Evolutionary conservation across 2,888 invertebrate species (phyloP).

Genomic region (Axea sp.): DNA sequence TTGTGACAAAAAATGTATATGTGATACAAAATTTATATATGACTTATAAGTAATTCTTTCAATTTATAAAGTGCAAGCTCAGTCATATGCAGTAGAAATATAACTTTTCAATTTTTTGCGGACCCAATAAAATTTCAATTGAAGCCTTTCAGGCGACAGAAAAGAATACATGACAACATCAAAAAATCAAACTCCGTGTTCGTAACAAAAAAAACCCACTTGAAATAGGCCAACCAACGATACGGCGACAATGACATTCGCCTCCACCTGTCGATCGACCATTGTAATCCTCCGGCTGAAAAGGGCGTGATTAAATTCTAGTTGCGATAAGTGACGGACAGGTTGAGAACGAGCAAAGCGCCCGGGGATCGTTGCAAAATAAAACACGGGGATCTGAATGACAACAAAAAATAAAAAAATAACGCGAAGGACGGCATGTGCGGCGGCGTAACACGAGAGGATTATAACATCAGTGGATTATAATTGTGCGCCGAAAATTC

Average conservation of each 20-base stretch:
- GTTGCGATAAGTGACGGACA: conserved; percentile 43
- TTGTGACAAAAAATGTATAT: no score
- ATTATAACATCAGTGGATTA: conserved; percentile 78
- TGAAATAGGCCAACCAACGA: conserved; percentile 21
- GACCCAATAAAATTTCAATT: no score
- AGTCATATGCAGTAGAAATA: no score
- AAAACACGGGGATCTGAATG: conserved; percentile 1
- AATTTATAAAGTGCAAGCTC: no score
- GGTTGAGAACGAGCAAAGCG: conserved; percentile 14
- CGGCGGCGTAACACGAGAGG: conserved; percentile 78
- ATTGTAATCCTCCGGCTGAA: conserved; percentile 30
- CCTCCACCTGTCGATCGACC: conserved; percentile 51
- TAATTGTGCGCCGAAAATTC: conserved; percentile 69
- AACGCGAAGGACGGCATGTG: conserved; percentile 74
- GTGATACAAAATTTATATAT: no score
- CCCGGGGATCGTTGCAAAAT: conserved; percentile 16
- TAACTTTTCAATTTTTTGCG: no score
- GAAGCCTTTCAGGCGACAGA: no score
- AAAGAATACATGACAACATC: conserved; percentile 28
- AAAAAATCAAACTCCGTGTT: conserved; percentile 40
- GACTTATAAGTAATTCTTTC: no score
- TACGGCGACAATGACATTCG: conserved; percentile 51
- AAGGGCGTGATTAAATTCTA: conserved; percentile 54
- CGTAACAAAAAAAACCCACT: conserved; percentile 37
- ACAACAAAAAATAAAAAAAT: conserved; percentile 25